Base-by-base conservation (phyloP, 2,888 invertebrate genomes). In the Xestobium rufovillosum region DNA sequence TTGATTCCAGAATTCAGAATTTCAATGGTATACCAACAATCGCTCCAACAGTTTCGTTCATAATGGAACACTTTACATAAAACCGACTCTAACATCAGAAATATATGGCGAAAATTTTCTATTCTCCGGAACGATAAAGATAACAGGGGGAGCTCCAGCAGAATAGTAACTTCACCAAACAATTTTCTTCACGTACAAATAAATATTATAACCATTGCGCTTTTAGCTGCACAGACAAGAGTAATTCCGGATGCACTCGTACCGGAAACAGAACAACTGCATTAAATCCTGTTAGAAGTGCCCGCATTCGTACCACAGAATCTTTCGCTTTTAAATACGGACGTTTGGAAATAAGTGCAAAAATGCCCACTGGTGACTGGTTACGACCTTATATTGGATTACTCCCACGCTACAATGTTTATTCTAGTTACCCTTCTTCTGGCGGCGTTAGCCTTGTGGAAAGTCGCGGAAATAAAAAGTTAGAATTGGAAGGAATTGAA, bases 381-480 rank as follows among this genome's bases (percentile, higher is more conserved):
- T 53, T 80, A 3, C 80, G 79, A 70, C 72, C 71, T 79, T 80
- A 81, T 16, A 73, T 83, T 46, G 82, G 81, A 82, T 55, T 83
- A 60, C 65, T 80, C 69, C 83, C 83, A 1, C 66, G 70, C 1
- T 57, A 69, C 55, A 76, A 78, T 51, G 58, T 57, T 0, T 83
- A 83, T 56, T 80, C 82, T 2, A 60, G 65, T 1, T 83, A 82
- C 82, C 82, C 82, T 1, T 57, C 74, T 3, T 81, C 80, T 13
- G 83, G 83, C 3, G 82, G 83, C 65, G 82, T 83, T 41, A 81
- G 83, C 54, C 59, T 84, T 23, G 64, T 75, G 38, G 82, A 83
- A 58, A 71, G 75, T 14, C 70, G 81, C 26, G 82, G 83, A 31
- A 79, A 79, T 57, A 65, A 66, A 15, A 58, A 72, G 12, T 42